Evolutionary conservation across 2,888 invertebrate species (phyloP).

Genomic region (Melanotus villosus): DNA sequence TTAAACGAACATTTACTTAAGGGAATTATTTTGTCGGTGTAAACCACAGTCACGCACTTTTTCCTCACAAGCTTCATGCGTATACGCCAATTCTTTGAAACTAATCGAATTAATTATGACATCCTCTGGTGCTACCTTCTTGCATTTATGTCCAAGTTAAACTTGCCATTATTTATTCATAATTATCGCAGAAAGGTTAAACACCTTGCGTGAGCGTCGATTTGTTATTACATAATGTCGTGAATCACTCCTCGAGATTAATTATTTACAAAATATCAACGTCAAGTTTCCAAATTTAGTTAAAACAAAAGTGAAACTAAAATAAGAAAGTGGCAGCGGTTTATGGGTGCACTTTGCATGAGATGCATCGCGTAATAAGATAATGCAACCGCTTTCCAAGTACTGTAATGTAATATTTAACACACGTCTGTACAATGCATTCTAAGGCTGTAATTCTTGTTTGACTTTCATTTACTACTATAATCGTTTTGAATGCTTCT

Average conservation of each 20-base stretch:
- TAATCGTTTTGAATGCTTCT: too few relatives aligned
- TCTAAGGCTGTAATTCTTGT: too few relatives aligned
- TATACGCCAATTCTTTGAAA: background rate
- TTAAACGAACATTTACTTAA: background rate
- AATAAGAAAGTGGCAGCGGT: background rate
- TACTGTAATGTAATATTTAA: too few relatives aligned
- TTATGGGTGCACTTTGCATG: too few relatives aligned
- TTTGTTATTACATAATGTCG: background rate
- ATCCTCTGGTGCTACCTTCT: too few relatives aligned
- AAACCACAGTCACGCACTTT: background rate
- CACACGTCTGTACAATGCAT: too few relatives aligned
- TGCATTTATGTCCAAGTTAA: too few relatives aligned
- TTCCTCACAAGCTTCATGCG: background rate
- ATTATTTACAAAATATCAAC: background rate
- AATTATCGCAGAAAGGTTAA: background rate
- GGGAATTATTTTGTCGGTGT: background rate
- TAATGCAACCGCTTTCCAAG: too few relatives aligned
- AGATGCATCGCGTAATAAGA: too few relatives aligned
- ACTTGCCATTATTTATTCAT: too few relatives aligned
- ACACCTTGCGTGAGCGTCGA: background rate
- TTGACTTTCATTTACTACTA: too few relatives aligned
- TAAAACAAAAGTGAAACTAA: background rate
- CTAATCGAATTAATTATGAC: background rate
- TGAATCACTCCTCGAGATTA: background rate
- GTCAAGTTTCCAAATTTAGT: conserved; percentile 5